Base-by-base conservation (phyloP, 2,888 invertebrate genomes). In the Pharmacophagus antenor region DNA sequence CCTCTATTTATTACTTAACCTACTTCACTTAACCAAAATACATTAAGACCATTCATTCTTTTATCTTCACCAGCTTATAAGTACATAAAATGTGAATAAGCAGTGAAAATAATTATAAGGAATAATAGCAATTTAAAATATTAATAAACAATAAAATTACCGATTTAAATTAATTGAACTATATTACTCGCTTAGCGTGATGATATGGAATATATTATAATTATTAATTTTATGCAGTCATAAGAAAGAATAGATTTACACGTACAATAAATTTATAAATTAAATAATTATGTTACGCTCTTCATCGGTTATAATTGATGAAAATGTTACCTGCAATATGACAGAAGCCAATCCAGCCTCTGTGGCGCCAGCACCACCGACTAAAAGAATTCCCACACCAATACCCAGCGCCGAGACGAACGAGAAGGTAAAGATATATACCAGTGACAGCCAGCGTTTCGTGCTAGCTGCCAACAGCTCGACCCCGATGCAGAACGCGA, bases 401-500 rank as follows among this genome's bases (percentile, higher is more conserved):
- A 95, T 95, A 15, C 96, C 96, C 62, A 96, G 74, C 0, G 96
- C 96, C 42, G 95, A 96, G 41, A 96, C 95, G 54, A 95, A 92
- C 0, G 96, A 95, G 78, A 95, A 96, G 0, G 94, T 94, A 68
- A 94, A 92, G 46, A 96, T 92, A 79, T 96, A 96, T 23, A 94
- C 82, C 41, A 95, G 73, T 1, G 93, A 92, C 54, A 95, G 77
- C 71, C 91, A 83, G 2, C 90, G 85, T 69, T 91, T 93, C 1
- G 95, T 94, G 27, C 92, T 92, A 0, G 94, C 93, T 0, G 94
- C 93, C 44, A 96, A 91, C 51, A 97, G 84, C 74, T 97, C 96
- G 63, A 97, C 94, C 0, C 97, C 97, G 63, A 97, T 95, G 77
- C 97, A 97, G 80, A 97, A 97, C 1, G 96, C 95, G 61, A 97